Evolutionary conservation across 2,888 invertebrate species (phyloP).

Genomic region (Drosophila robusta): DNA sequence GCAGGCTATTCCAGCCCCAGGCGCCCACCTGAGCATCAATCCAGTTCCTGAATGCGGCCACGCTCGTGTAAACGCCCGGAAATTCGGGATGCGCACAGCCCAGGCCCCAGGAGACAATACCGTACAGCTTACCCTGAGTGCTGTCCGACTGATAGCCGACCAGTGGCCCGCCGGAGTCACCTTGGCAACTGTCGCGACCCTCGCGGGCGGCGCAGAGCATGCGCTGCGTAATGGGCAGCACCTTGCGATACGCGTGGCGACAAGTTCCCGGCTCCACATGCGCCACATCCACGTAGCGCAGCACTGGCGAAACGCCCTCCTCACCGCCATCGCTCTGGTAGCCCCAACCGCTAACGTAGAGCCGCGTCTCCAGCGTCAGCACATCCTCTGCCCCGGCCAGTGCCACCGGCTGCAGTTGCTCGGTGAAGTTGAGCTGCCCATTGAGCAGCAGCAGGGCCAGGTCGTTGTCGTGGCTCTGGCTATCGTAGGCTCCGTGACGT

Average conservation of each 20-base stretch:
- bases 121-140: constrained; percentile 62
- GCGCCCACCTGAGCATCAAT: constrained; percentile 72
- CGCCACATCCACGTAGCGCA: constrained; percentile 72
- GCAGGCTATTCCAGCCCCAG: constrained; percentile 65
- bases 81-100: constrained; percentile 77
- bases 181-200: constrained; percentile 80
- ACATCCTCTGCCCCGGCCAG: constrained; percentile 56
- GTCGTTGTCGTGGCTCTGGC: constrained; percentile 71
- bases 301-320: constrained; percentile 51
- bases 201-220: constrained; percentile 81
- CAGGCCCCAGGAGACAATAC: constrained; percentile 81
- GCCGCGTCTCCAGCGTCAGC: constrained; percentile 39
- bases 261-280: constrained; percentile 60
- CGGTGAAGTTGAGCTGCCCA: constrained; percentile 64
- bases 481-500: constrained; percentile 68
- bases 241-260: constrained; percentile 61
- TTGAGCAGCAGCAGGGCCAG: constrained; percentile 75
- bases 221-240: constrained; percentile 69
- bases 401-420: constrained; percentile 59
- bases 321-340: constrained; percentile 65
- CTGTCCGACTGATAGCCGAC: constrained; percentile 57
- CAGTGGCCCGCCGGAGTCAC: constrained; percentile 81
- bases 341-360: constrained; percentile 81
- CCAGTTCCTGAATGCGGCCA: constrained; percentile 71
- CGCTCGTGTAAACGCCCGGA: constrained; percentile 79